phyloP scores from a whole-genome alignment of 2,113 vertebrate species.

The Platysteira castanea region DNA sequence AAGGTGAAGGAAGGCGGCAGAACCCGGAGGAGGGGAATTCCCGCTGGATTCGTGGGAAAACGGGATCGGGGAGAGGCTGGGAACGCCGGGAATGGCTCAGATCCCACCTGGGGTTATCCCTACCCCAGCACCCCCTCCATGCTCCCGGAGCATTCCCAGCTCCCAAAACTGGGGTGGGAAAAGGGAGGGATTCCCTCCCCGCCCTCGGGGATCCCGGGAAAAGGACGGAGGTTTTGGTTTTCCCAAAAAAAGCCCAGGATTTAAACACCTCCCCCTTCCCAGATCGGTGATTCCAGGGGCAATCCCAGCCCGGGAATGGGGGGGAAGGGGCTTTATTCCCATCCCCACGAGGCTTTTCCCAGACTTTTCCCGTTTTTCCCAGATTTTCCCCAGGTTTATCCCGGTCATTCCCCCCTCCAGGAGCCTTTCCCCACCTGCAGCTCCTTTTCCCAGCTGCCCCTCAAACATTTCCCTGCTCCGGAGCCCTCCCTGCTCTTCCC shows the following conservation, averaged over 20 bases:
- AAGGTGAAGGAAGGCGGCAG: background rate
- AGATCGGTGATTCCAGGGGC: background rate
- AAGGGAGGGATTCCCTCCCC: background rate
- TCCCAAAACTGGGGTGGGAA: background rate
- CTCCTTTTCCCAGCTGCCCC: background rate
- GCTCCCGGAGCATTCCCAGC: background rate
- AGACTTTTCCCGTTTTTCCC: too few relatives aligned
- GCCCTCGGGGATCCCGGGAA: background rate
- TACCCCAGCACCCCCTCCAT: rapidly evolving
- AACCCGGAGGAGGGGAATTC: background rate
- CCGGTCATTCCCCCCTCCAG: too few relatives aligned
- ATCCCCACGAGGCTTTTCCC: background rate
- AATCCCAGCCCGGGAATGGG: background rate
- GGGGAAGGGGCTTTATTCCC: background rate
- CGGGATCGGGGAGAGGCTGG: background rate
- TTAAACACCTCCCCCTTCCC: background rate
- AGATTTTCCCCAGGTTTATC: background rate
- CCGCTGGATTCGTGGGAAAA: rapidly evolving
- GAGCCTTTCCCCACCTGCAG: background rate
- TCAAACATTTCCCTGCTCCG: too few relatives aligned
- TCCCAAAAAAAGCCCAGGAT: background rate
- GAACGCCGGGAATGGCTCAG: background rate
- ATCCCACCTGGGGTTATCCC: background rate
- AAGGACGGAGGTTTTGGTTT: background rate
- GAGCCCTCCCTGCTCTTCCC: background rate